phyloP scores from a whole-genome alignment of 92 coral and sea anemone genomes.

The Scolanthus callimorphus region DNA sequence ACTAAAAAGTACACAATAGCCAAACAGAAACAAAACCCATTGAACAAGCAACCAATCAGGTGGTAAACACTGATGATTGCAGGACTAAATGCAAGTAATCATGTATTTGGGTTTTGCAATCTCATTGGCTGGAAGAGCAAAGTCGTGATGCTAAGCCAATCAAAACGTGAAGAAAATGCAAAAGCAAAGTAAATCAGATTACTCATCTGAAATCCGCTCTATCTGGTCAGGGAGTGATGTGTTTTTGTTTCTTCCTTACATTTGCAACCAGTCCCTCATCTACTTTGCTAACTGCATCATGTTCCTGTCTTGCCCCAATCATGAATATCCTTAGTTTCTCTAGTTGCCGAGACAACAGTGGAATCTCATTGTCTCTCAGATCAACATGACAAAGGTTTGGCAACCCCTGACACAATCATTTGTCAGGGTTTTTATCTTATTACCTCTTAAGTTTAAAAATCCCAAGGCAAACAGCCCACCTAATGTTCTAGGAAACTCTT shows the following conservation, averaged over 20 bases:
- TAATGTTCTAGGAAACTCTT: constrained; percentile 53
- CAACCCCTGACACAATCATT: constrained; percentile 29
- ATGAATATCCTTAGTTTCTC: constrained; percentile 68
- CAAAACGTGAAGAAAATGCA: too few species aligned
- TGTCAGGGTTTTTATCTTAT: constrained; percentile 52
- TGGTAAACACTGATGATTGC: too few species aligned
- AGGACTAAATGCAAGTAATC: too few species aligned
- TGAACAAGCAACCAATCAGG: too few species aligned
- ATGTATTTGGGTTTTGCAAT: too few species aligned
- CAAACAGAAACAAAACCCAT: too few species aligned
- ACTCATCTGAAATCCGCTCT: too few species aligned
- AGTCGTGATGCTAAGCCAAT: too few species aligned
- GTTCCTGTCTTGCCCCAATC: constrained; percentile 37
- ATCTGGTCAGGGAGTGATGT: too few species aligned
- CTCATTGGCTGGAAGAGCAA: too few species aligned
- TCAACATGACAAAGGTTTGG: constrained; percentile 59
- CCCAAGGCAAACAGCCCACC: constrained; percentile 52
- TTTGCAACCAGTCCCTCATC: constrained; percentile 33
- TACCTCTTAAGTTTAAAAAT: constrained; percentile 56
- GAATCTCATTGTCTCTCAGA: constrained; percentile 63
- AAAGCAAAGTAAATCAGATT: too few species aligned
- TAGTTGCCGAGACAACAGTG: constrained; percentile 61
- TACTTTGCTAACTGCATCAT: constrained; percentile 23
- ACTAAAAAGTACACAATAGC: too few species aligned
- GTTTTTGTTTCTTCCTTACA: constrained; percentile 47